Percentiles rank a stretch among this genome's conserved stretches.
Conservation (phyloP, 2,888 invertebrate genomes). For the Lacanobia wlatinum region DNA sequence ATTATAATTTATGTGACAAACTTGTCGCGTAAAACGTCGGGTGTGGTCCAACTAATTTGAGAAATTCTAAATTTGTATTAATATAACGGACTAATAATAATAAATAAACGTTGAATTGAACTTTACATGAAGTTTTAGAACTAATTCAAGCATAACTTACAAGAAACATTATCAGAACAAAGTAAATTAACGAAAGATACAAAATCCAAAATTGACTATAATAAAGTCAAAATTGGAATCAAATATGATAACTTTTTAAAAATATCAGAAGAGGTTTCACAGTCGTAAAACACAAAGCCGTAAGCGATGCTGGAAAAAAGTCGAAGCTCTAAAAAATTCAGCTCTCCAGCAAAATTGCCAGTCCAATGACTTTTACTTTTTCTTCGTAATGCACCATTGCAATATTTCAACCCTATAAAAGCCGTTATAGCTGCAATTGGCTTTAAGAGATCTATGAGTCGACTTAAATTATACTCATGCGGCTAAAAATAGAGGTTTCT, state of each 20-base stretch:
- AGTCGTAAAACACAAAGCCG: constrained; percentile 18
- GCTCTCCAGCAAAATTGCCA: constrained; percentile 48
- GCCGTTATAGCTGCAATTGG: constrained; percentile 62
- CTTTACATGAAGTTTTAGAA: neutral
- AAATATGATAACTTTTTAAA: neutral
- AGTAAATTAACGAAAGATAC: neutral
- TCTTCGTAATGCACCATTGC: constrained; percentile 57
- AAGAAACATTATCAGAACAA: neutral
- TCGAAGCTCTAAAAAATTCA: constrained; percentile 40
- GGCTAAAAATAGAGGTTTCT: constrained; percentile 53
- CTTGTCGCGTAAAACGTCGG: constrained; percentile 62
- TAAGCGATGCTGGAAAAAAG: constrained; percentile 2
- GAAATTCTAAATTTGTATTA: constrained; percentile 51
- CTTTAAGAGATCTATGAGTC: constrained; percentile 59
- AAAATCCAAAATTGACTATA: neutral
- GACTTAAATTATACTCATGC: constrained; percentile 54
- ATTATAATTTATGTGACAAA: constrained; percentile 75
- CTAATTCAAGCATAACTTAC: neutral
- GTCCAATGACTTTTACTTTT: constrained; percentile 54
- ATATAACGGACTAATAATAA: constrained; percentile 40
- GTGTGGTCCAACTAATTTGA: constrained; percentile 79
- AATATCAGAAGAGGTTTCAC: neutral
- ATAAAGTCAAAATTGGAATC: neutral
- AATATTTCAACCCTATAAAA: constrained; percentile 59
- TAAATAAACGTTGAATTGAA: constrained; percentile 44